Evolutionary conservation across 2,113 vertebrate species (phyloP).

Genomic region (Coryphaenoides rupestris): DNA sequence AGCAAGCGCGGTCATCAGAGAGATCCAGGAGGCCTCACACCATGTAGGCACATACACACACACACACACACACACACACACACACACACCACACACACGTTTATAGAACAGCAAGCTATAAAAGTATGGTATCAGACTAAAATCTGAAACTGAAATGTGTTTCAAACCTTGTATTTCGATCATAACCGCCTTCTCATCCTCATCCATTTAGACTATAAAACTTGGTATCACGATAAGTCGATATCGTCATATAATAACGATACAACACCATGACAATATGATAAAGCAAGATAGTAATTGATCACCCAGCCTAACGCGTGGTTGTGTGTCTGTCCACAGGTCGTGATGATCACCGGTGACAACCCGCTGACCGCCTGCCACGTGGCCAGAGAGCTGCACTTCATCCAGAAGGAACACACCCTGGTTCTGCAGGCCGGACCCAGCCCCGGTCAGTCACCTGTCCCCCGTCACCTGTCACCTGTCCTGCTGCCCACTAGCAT

Average conservation of each 20-base stretch:
- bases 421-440: conserved; percentile 79
- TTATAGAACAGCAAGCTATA: no score
- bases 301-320: background rate
- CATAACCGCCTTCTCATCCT: no score
- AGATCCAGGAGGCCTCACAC: conserved; percentile 93
- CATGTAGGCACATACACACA: conserved; percentile 71
- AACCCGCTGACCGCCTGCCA: conserved; percentile 94
- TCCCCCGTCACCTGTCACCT: background rate
- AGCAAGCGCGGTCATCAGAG: conserved; percentile 89
- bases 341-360: conserved; percentile 98
- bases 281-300: no score
- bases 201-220: no score
- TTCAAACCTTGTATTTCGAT: no score
- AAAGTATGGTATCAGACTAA: no score
- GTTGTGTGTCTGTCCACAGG: conserved; percentile 71
- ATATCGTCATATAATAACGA: no score
- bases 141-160: no score
- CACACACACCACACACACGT: no score
- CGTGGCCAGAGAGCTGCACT: conserved; percentile 90
- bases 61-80: background rate
- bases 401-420: conserved; percentile 82
- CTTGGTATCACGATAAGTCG: no score
- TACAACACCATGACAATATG: no score
- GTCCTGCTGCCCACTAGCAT: background rate
- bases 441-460: conserved; percentile 44